Percentiles rank a stretch among this genome's conserved stretches.
phyloP scores from a whole-genome alignment of 37 sponge, comb jelly and placozoan genomes.

The Axinella damicornis region DNA sequence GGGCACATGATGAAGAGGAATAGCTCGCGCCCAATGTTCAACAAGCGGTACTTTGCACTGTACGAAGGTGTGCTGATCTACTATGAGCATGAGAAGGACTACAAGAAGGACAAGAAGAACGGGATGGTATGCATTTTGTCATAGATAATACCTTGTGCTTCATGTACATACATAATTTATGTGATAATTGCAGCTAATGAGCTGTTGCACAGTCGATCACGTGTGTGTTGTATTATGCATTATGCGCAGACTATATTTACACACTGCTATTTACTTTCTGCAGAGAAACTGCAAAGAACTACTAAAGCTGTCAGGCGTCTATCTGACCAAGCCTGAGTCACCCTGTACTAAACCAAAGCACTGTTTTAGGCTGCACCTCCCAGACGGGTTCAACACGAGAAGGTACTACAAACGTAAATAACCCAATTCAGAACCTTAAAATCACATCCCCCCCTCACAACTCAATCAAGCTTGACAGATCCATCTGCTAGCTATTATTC shows the following conservation, averaged over 20 bases:
- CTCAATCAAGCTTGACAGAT: no score
- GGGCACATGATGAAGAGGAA: conserved; percentile 66
- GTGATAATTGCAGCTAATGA: no score
- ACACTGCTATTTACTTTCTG: neutral
- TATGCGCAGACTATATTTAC: no score
- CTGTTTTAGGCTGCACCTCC: conserved; percentile 54
- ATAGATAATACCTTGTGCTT: no score
- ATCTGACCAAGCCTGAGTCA: conserved; percentile 33
- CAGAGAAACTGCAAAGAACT: conserved; percentile 22
- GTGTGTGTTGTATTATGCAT: no score
- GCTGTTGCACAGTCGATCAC: no score
- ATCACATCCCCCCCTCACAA: no score
- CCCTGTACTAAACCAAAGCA: conserved; percentile 2
- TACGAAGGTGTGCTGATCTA: conserved; percentile 67
- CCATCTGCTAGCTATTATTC: no score
- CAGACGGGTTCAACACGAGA: conserved; percentile 52
- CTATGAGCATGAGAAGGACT: conserved; percentile 52
- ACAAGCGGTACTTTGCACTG: conserved; percentile 73
- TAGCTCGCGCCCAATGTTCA: conserved; percentile 16
- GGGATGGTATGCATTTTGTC: conserved; percentile 48
- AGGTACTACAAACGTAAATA: no score
- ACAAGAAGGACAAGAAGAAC: conserved; percentile 43
- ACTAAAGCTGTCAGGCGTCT: conserved; percentile 40
- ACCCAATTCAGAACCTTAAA: no score
- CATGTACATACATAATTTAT: no score